Evolutionary conservation across 2,888 invertebrate genomes (phyloP), one percentile per base, ranked within the genome.

Genomic region (Pristionchus mayeri): DNA sequence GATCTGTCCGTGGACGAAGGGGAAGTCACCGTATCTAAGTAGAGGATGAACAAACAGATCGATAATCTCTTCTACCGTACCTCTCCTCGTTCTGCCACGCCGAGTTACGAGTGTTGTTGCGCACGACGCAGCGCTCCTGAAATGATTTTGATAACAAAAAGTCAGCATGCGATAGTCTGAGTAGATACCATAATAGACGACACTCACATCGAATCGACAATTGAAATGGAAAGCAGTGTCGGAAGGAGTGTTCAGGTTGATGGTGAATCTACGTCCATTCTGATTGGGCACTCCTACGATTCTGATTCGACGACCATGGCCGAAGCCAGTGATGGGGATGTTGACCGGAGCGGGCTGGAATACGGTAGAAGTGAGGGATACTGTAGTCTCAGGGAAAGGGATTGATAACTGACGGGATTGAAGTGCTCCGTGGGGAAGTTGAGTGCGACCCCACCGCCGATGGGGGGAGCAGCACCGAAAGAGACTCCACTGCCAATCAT

Each of bases 201-300:
- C 21, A 81, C 57, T 80, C 60, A 87, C 87, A 60, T 95, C 94
- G 92, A 96, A 96, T 88, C 96, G 95, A 30, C 96, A 95, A 94
- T 96, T 96, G 89, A 95, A 94, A 94, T 97, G 96, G 91, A 96
- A 94, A 63, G 95, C 95, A 87, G 96, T 95, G 89, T 94, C 94
- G n/a, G 96, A 95, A 93, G 95, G 95, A 27, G 96, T 96, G 95
- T 95, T 95, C 86, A 96, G 94, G 93, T 96, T 96, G 60, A 96
- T 78, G 50, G 85, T 81, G 84, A 88, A 87, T 1, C 30, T 21
- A 48, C 63, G 34, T 9, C 24, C 34, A 24, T 21, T 30, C 30
- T 27, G 34, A 34, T 82, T 81, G 34, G 89, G 89, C 13, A 88
- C 80, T 44, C 89, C 24, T 13, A 89, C 89, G 57, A 89, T 67